A percentile compares a stretch with the other conserved stretches of the same genome.
Conservation (phyloP, 2,797 vertebrate species). For the Anisognathus igniventris region DNA sequence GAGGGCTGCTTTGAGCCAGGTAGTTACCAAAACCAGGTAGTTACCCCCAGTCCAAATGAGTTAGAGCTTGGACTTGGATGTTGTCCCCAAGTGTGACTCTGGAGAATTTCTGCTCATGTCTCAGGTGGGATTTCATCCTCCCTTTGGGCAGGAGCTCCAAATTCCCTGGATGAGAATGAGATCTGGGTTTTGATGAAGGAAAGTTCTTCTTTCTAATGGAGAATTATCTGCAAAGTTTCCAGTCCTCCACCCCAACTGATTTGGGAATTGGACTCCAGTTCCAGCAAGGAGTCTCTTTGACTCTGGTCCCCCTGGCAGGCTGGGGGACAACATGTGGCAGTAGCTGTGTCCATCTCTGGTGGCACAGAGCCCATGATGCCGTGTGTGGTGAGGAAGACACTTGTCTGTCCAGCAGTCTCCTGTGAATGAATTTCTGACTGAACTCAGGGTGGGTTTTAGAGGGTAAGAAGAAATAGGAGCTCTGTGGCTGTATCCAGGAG, state of each 20-base stretch:
- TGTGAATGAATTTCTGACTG: background rate
- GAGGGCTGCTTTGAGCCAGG: background rate
- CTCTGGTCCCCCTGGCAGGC: background rate
- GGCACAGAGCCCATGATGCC: background rate
- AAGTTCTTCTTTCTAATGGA: background rate
- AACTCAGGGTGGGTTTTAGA: background rate
- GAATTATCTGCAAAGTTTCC: background rate
- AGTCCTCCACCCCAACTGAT: background rate
- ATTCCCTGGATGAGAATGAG: background rate
- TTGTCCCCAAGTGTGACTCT: background rate
- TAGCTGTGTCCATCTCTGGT: background rate
- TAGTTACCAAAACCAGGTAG: background rate
- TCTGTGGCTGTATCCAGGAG: background rate
- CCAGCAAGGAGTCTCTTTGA: rapidly evolving
- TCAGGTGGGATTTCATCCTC: background rate
- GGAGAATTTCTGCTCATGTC: background rate
- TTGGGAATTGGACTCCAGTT: background rate
- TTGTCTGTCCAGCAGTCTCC: background rate
- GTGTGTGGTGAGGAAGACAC: background rate
- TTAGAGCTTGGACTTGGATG: background rate
- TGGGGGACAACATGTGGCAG: background rate
- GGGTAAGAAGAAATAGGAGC: background rate
- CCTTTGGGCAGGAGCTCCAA: background rate
- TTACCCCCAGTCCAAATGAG: background rate
- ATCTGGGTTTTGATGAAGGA: background rate